A percentile compares a stretch with the other conserved stretches of the same genome.
These are phyloP conservation scores for Laticauda laticaudata DNA, from an alignment of 2,113 vertebrate species.

Conservation along the genomic window DNA sequence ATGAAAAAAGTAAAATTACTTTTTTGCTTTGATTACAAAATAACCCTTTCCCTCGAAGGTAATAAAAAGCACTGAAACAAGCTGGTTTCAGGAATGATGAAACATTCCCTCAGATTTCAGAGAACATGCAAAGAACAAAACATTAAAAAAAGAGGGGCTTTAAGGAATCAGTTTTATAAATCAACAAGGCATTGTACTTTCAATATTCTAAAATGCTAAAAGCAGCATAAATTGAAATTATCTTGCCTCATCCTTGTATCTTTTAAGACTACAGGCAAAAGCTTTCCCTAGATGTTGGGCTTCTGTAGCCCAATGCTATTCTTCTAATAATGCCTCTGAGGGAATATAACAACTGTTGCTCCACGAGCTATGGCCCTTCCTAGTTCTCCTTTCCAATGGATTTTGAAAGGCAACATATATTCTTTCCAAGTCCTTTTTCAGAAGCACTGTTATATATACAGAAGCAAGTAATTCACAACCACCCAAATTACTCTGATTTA, in stretches of 20 bases:
- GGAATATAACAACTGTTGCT: neutral
- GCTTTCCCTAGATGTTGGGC: neutral
- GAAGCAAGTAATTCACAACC: neutral
- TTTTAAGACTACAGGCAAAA: neutral
- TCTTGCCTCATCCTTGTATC: neutral
- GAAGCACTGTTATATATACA: neutral
- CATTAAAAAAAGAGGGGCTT: rapidly evolving
- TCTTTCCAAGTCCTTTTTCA: neutral
- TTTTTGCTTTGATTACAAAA: conserved; percentile 8
- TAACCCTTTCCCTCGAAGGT: neutral
- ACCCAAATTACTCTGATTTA: neutral
- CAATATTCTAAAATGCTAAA: neutral
- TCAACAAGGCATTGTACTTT: neutral
- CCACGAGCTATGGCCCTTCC: neutral
- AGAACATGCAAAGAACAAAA: neutral
- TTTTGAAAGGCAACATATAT: neutral
- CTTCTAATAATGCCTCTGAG: neutral
- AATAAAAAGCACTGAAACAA: rapidly evolving
- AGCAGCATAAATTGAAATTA: neutral
- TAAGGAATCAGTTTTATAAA: neutral
- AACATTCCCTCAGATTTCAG: neutral
- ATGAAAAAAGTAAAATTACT: neutral
- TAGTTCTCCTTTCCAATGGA: neutral
- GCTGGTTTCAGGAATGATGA: rapidly evolving
- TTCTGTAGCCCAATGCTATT: neutral